Conservation (phyloP, 2,113 vertebrate species). For the Coryphaenoides rupestris region DNA sequence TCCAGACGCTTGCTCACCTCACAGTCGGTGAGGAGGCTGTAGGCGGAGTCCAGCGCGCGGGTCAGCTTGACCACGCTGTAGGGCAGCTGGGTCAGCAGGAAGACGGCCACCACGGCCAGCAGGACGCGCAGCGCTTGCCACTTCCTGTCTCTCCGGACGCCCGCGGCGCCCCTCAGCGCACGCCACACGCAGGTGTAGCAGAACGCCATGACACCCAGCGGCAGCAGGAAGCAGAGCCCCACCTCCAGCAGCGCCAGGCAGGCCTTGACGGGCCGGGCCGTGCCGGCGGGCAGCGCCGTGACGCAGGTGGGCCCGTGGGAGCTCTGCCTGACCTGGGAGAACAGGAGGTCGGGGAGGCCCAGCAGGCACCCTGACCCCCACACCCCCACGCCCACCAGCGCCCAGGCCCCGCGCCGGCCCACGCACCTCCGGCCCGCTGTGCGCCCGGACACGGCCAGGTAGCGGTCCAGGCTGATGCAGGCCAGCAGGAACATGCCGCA, state of each 20-base stretch:
- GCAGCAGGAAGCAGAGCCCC: slow-evolving; percentile 82
- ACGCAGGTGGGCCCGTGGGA: slow-evolving; percentile 69
- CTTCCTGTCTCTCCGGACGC: slow-evolving; percentile 72
- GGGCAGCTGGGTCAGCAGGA: slow-evolving; percentile 88
- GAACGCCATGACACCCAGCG: slow-evolving; percentile 82
- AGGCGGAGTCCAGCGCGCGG: slow-evolving; percentile 81
- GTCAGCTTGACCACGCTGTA: slow-evolving; percentile 88
- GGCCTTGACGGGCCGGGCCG: slow-evolving; percentile 75
- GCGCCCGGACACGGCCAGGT: slow-evolving; percentile 62
- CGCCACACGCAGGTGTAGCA: slow-evolving; percentile 80
- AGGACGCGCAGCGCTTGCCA: slow-evolving; percentile 79
- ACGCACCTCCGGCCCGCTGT: slow-evolving; percentile 12
- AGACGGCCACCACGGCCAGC: slow-evolving; percentile 81
- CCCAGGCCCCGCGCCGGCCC: slow-evolving; percentile 10
- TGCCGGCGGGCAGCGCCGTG: slow-evolving; percentile 69
- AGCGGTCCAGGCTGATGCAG: slow-evolving; percentile 89
- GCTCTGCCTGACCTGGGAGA: slow-evolving; percentile 73
- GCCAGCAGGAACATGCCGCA: slow-evolving; percentile 90
- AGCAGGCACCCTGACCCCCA: slow-evolving; percentile 79
- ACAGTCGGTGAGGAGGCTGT: slow-evolving; percentile 80
- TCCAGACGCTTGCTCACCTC: slow-evolving; percentile 80
- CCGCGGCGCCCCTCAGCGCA: slow-evolving; percentile 68
- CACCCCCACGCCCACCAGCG: slow-evolving; percentile 60
- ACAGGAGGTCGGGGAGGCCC: slow-evolving; percentile 82
- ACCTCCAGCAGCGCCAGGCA: slow-evolving; percentile 84